Evolutionary conservation across 2,888 invertebrate species (phyloP).

Genomic region (Abrostola tripartita): DNA sequence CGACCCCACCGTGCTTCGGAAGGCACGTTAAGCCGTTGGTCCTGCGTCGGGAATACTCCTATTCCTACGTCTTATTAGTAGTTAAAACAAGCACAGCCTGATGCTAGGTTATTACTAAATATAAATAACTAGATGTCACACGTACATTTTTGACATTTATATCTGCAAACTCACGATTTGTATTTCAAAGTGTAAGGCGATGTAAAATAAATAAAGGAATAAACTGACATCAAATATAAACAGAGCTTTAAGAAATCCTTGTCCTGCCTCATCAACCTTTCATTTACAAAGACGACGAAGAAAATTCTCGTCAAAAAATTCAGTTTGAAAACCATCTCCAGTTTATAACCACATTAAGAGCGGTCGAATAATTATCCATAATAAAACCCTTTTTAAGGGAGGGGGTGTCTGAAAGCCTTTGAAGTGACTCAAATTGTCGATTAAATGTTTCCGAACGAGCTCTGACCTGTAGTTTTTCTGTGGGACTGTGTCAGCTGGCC

Average conservation of each 20-base stretch:
- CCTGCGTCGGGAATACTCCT: no score
- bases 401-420: conserved; percentile 57
- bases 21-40: no score
- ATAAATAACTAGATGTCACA: no score
- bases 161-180: neutral
- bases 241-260: conserved; percentile 1
- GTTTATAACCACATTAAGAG: conserved; percentile 63
- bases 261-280: conserved; percentile 1
- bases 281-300: conserved; percentile 9
- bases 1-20: no score
- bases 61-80: no score
- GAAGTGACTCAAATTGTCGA: conserved; percentile 67
- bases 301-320: conserved; percentile 32
- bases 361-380: conserved; percentile 70
- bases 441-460: conserved; percentile 50
- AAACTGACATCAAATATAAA: neutral
- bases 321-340: conserved; percentile 32
- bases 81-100: no score
- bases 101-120: no score
- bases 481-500: conserved; percentile 28
- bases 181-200: neutral
- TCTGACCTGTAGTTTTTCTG: conserved; percentile 24
- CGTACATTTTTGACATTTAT: no score
- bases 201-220: neutral
- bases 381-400: conserved; percentile 61